Conservation (phyloP, 2,113 vertebrate genomes). For the Zootoca vivipara region DNA sequence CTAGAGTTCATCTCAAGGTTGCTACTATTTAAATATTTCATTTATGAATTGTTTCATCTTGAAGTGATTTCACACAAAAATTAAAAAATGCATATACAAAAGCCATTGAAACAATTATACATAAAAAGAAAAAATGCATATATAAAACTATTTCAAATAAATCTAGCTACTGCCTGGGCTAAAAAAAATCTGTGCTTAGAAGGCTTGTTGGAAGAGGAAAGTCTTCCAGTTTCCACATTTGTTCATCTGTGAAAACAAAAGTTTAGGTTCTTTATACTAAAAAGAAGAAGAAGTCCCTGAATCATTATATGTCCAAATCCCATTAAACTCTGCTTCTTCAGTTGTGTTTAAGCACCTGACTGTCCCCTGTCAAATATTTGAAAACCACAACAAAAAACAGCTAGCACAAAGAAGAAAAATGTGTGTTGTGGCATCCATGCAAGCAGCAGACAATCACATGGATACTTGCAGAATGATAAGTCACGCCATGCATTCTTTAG, state of each 20-base stretch:
- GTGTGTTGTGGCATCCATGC: not conserved
- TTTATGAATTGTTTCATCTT: too few relatives aligned
- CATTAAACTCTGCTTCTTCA: not conserved
- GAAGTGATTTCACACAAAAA: not conserved
- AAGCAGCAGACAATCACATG: not conserved
- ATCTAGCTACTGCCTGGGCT: too few relatives aligned
- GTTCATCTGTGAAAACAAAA: too few relatives aligned
- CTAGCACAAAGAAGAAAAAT: too few relatives aligned
- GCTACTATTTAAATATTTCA: not conserved
- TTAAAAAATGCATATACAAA: not conserved
- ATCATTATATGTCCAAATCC: not conserved
- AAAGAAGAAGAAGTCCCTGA: not conserved
- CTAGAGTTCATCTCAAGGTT: not conserved
- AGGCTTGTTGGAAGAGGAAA: not conserved
- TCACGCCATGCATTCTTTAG: not conserved
- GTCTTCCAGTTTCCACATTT: too few relatives aligned
- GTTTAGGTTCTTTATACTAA: not conserved
- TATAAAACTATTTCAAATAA: too few relatives aligned
- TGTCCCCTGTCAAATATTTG: not conserved
- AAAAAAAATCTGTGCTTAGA: too few relatives aligned
- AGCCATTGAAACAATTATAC: too few relatives aligned
- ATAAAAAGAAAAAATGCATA: too few relatives aligned
- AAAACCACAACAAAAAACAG: not conserved
- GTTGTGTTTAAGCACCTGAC: not conserved
- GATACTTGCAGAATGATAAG: not conserved